These are phyloP conservation scores for Lycodopsis pacificus DNA, from an alignment of 2,797 vertebrate species.

Conservation along the genomic window DNA sequence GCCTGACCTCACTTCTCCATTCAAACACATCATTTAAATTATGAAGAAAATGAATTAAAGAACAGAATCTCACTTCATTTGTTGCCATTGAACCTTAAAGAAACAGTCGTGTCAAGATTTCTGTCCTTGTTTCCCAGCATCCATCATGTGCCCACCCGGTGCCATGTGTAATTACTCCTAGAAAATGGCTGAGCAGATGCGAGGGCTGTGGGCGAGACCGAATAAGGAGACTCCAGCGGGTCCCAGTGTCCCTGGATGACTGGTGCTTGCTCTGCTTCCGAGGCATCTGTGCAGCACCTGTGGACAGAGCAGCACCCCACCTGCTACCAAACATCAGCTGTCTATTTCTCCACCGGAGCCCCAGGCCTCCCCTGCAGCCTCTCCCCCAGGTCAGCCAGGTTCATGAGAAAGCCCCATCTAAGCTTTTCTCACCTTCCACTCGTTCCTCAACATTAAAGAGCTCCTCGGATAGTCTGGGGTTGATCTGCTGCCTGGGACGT, in stretches of 20 bases:
- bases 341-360: slow-evolving; percentile 63
- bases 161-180: slow-evolving; percentile 84
- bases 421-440: slow-evolving; percentile 87
- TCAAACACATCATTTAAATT: slow-evolving; percentile 53
- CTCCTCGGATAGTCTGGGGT: slow-evolving; percentile 70
- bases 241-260: slow-evolving; percentile 77
- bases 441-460: slow-evolving; percentile 78
- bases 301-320: slow-evolving; percentile 73
- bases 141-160: slow-evolving; percentile 82
- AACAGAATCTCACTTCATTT: slow-evolving; percentile 55
- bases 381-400: slow-evolving; percentile 75
- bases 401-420: slow-evolving; percentile 81
- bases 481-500: slow-evolving; percentile 75
- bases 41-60: slow-evolving; percentile 14
- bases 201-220: slow-evolving; percentile 78
- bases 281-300: slow-evolving; percentile 87
- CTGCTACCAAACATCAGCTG: slow-evolving; percentile 76
- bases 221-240: slow-evolving; percentile 70
- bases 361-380: slow-evolving; percentile 58
- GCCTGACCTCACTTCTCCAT: slow-evolving; percentile 51
- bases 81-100: slow-evolving; percentile 64
- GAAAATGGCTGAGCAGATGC: slow-evolving; percentile 87
- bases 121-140: slow-evolving; percentile 75
- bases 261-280: slow-evolving; percentile 73
- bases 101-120: slow-evolving; percentile 66